Percentiles rank a stretch among this genome's conserved stretches.
These are phyloP conservation scores for Campodea augens DNA, from an alignment of 1,140 invertebrate species.

Conservation along the genomic window DNA sequence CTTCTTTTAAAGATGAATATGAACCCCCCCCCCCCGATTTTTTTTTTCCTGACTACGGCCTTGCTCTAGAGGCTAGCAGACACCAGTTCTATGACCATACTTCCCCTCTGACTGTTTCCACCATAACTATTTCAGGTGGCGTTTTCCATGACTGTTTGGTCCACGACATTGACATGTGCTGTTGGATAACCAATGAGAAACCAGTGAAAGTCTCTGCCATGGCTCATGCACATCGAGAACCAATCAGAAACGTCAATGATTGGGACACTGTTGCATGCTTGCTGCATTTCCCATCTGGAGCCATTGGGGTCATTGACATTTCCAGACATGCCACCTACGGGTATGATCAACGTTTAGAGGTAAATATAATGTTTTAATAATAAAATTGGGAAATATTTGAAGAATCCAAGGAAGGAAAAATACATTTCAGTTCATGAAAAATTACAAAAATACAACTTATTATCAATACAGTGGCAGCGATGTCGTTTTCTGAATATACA, in stretches of 20 bases:
- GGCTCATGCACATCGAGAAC: slow-evolving; percentile 32
- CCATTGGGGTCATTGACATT: slow-evolving; percentile 39
- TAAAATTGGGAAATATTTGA: too few relatives aligned
- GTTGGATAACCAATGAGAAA: slow-evolving; percentile 37
- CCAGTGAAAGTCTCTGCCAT: slow-evolving; percentile 32
- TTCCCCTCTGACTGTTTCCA: too few relatives aligned
- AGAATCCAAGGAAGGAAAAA: too few relatives aligned
- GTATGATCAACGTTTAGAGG: slow-evolving; percentile 50
- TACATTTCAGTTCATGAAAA: too few relatives aligned
- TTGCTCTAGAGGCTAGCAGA: too few relatives aligned
- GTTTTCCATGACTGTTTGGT: slow-evolving; percentile 52
- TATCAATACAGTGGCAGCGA: too few relatives aligned
- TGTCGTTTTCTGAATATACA: too few relatives aligned
- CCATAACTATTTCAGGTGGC: slow-evolving; percentile 41
- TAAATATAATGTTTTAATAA: slow-evolving; percentile 17
- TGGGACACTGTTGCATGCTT: slow-evolving; percentile 40
- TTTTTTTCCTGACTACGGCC: too few relatives aligned
- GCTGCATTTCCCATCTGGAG: slow-evolving; percentile 40
- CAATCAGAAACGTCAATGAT: slow-evolving; percentile 37
- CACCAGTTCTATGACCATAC: too few relatives aligned
- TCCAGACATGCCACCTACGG: slow-evolving; percentile 40
- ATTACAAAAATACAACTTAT: too few relatives aligned
- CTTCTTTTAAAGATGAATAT: too few relatives aligned
- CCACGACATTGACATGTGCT: slow-evolving; percentile 44
- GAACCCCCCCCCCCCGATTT: too few relatives aligned